Base-by-base conservation (phyloP, 2,113 vertebrate genomes). In the Actenoides hombroni region DNA sequence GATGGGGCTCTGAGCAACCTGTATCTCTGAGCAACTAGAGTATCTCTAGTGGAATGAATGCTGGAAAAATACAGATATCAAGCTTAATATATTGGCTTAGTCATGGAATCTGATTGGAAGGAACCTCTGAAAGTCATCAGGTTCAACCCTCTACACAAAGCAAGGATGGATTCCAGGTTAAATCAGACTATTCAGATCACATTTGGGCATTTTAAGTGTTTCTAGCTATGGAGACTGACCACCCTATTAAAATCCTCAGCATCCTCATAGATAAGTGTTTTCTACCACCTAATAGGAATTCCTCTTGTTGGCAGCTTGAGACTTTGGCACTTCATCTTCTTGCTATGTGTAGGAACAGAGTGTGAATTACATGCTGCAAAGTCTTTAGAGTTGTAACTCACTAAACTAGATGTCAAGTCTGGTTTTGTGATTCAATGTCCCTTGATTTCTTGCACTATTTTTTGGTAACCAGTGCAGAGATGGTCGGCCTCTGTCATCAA, bases 401-500 rank as follows among this genome's bases (percentile, higher is more conserved):
- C 48, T 56, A 49, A 64, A 44, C 2, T 87, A 71, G 33, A 49
- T 69, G 35, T 74, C 25, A 54, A 28, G 28, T 73, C 48, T 78
- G 0, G 57, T 86, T 65, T 68, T 24, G 88, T 68, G 35, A 31
- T 81, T 76, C 28, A 11, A 0, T 93, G 35, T 37, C 11, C 33
- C 60, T 80, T 80, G 28, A 85, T 96, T 68, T 88, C 10, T 40
- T 80, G 26, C 7, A 4, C n/a, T 88, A 7, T 56, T 63, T 53
- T 53, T 79, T 81, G 90, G 49, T 85, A 64, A 91, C 5, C 97
- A 99, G 99, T 99, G 98, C 94, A 98, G 97, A 94, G 99, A 99
- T 94, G 99, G 99, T 61, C 98, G 99, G 42, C 99, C 99, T 57
- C 98, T 99, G 64, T 97, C 99, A 25, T 98, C 98, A 33, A 98